Percentiles rank a stretch among this genome's conserved stretches.
phyloP scores from a whole-genome alignment of 2,888 invertebrate species.

The Ctena decussata region DNA sequence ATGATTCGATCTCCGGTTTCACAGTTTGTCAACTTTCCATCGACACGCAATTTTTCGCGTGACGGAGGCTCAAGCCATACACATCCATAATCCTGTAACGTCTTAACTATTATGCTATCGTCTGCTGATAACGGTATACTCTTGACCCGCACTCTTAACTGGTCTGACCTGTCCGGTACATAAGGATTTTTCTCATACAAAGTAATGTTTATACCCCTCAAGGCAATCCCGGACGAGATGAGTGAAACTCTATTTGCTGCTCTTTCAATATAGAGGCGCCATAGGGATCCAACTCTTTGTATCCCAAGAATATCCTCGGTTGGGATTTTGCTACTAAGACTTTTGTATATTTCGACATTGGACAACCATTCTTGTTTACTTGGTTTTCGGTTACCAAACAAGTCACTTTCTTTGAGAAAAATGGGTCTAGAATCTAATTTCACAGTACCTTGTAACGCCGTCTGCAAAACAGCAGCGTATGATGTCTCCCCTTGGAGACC shows the following conservation, averaged over 20 bases:
- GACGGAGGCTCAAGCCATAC: background rate
- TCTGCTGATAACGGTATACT: conserved; percentile 9
- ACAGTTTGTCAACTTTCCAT: background rate
- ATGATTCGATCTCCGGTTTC: background rate
- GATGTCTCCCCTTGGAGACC: background rate
- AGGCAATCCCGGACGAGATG: background rate
- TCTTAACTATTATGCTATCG: background rate
- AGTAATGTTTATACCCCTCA: background rate
- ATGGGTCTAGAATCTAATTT: background rate
- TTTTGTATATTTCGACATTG: conserved; percentile 23
- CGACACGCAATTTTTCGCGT: background rate
- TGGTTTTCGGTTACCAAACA: background rate
- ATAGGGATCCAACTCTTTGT: conserved; percentile 19
- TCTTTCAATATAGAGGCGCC: conserved; percentile 26
- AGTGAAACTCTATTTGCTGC: background rate
- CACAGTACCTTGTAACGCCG: background rate
- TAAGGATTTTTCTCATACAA: background rate
- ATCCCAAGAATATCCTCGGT: conserved; percentile 10
- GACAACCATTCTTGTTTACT: conserved; percentile 15
- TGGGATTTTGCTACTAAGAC: background rate
- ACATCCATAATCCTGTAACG: background rate
- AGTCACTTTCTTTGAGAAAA: background rate
- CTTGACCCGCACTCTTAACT: background rate
- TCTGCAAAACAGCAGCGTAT: too few relatives aligned
- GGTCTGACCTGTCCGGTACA: background rate